Evolutionary conservation across 2,888 invertebrate species (phyloP).

Genomic region (Hirtodrosophila duncani): DNA sequence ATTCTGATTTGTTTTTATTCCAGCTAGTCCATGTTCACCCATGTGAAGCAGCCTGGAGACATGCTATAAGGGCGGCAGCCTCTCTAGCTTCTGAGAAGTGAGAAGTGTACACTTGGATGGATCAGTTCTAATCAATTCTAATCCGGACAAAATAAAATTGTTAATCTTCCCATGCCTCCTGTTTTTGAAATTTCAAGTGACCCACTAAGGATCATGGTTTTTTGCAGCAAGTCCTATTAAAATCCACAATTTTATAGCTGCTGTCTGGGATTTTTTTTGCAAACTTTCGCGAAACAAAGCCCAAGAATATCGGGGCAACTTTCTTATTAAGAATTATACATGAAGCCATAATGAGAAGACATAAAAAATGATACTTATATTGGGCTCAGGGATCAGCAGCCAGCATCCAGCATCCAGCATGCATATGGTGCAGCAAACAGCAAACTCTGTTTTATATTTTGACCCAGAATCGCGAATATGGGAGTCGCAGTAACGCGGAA

Average conservation of each 20-base stretch:
- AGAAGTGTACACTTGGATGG: too few species aligned
- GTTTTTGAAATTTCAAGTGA: slow-evolving; percentile 47
- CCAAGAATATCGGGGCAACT: slow-evolving; percentile 42
- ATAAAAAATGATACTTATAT: slow-evolving; percentile 71
- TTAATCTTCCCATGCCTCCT: too few species aligned
- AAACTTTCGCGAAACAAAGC: slow-evolving; percentile 32
- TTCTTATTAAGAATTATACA: slow-evolving; percentile 69
- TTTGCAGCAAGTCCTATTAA: slow-evolving; percentile 60
- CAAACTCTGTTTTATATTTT: slow-evolving; percentile 32
- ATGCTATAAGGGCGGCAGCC: too few species aligned
- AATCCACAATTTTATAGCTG: slow-evolving; percentile 58
- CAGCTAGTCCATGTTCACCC: too few species aligned
- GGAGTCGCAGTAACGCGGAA: slow-evolving; percentile 61
- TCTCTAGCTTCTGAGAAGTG: too few species aligned
- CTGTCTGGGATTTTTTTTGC: slow-evolving; percentile 49
- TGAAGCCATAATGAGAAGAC: slow-evolving; percentile 65
- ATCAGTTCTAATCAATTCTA: too few species aligned
- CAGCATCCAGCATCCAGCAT: too few species aligned
- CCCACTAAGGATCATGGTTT: slow-evolving; percentile 52
- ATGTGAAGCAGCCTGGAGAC: too few species aligned
- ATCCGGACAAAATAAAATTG: too few species aligned
- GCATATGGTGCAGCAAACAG: slow-evolving; percentile 16
- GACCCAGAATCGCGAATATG: slow-evolving; percentile 57
- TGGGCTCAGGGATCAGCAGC: slow-evolving; percentile 18
- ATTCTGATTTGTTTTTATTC: too few species aligned